Base-by-base conservation (phyloP, 2,113 vertebrate genomes). In the Oryzias celebensis region DNA sequence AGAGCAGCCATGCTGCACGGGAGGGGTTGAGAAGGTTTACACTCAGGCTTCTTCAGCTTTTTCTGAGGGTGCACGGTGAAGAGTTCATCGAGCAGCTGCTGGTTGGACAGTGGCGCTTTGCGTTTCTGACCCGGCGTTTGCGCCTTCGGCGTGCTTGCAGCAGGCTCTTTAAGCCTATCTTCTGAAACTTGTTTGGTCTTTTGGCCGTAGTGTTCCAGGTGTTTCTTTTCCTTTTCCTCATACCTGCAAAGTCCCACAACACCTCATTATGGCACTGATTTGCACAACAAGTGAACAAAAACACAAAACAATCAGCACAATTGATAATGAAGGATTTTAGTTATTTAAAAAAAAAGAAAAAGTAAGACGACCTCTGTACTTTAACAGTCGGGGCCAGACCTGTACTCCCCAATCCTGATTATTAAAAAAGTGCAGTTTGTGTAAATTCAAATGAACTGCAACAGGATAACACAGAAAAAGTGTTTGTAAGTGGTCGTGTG, bases 1-100 rank as follows among this genome's bases (percentile, higher is more conserved):
- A 96, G 92, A 58, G 87, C 84, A 48, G 87, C 85, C 78, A 98
- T 58, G 69, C 92, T 93, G 87, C 95, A 98, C 16, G 89, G 89
- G 58, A 97, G 85, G 63, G 77, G 81, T 89, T 90, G 95, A 5
- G 60, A 74, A 63, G 86, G 80, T 57, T 90, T 84, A 0, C 78
- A 55, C 2, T 28, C 50, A 14, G 65, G 64, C 65, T 50, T 62
- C 71, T 31, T 91, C 15, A 0, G 64, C 75, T 93, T 96, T 83
- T 93, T 94, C 48, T 90, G 91, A 23, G 17, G 72, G 71, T 90
- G 93, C 14, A 78, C 75, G 7, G 91, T 80, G 86, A 97, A 94
- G 64, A 97, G 92, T 64, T 93, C 88, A 70, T 97, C 93, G 73
- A 98, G 91, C 74, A 94, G 93, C 82, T 91, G 93, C 88, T 96